These are phyloP conservation scores for Cololabis saira DNA, from an alignment of 2,113 vertebrate genomes.

Conservation along the genomic window DNA sequence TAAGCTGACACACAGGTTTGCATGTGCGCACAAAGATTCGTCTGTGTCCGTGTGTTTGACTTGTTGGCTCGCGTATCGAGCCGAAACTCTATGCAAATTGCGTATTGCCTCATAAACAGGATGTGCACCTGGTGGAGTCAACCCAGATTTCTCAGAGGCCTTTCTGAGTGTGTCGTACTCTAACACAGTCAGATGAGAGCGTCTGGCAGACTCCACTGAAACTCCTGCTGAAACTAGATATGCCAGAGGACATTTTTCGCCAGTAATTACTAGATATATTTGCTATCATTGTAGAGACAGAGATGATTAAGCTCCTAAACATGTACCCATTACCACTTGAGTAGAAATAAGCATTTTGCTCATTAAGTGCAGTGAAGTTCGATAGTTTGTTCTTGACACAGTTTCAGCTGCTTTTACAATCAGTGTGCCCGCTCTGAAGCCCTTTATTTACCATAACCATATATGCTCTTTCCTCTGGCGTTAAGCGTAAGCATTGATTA, in stretches of 20 bases:
- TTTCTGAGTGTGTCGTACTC: slow-evolving; percentile 35
- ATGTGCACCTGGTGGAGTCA: slow-evolving; percentile 67
- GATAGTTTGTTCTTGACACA: too few relatives aligned
- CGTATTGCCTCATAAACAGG: slow-evolving; percentile 61
- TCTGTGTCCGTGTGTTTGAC: slow-evolving; percentile 30
- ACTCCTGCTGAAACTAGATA: slow-evolving; percentile 30
- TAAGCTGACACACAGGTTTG: neutral
- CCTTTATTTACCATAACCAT: too few relatives aligned
- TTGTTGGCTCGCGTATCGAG: slow-evolving; percentile 62
- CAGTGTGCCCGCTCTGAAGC: too few relatives aligned
- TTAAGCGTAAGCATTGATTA: slow-evolving; percentile 2
- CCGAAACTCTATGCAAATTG: slow-evolving; percentile 62
- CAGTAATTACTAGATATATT: neutral
- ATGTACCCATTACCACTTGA: too few relatives aligned
- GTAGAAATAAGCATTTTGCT: too few relatives aligned
- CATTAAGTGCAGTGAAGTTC: too few relatives aligned
- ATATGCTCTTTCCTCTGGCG: neutral
- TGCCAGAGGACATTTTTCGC: neutral
- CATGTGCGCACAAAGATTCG: slow-evolving; percentile 27
- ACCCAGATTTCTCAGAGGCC: slow-evolving; percentile 50
- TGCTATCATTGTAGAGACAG: too few relatives aligned
- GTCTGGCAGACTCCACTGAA: slow-evolving; percentile 41
- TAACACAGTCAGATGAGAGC: slow-evolving; percentile 40
- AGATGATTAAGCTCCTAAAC: too few relatives aligned
- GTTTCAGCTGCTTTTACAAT: too few relatives aligned